These are phyloP conservation scores for Drosophila yakuba DNA, from an alignment of 1,140 invertebrate species.

Conservation along the genomic window DNA sequence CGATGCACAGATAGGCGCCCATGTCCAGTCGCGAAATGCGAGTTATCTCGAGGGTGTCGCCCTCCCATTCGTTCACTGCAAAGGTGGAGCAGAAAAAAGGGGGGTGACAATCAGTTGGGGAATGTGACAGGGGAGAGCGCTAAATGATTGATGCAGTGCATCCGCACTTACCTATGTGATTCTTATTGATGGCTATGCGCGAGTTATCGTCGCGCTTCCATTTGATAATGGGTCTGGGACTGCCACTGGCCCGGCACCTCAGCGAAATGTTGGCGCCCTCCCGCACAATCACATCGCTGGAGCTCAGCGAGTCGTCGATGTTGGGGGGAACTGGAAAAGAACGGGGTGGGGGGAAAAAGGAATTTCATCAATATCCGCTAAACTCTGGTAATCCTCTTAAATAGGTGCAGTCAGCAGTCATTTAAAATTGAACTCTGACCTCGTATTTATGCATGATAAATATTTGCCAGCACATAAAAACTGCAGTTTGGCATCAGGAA, in stretches of 20 bases:
- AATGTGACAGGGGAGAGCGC: constrained; percentile 17
- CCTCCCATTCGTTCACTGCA: constrained; percentile 92
- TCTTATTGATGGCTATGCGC: constrained; percentile 93
- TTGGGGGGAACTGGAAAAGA: constrained; percentile 93
- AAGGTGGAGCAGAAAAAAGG: constrained; percentile 1
- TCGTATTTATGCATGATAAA: constrained; percentile 37
- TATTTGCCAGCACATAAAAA: constrained; percentile 21
- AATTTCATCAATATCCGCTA: constrained; percentile 15
- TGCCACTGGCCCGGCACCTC: constrained; percentile 94
- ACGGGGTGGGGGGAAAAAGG: constrained; percentile 69
- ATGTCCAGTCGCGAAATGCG: constrained; percentile 95
- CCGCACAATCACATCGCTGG: constrained; percentile 96
- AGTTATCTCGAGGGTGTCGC: constrained; percentile 92
- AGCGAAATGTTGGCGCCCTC: constrained; percentile 95
- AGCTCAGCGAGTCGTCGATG: constrained; percentile 95
- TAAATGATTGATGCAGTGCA: constrained; percentile 75
- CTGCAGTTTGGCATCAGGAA: constrained; percentile 41
- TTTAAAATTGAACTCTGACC: constrained; percentile 44
- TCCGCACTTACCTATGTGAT: constrained; percentile 88
- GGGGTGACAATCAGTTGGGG: background rate
- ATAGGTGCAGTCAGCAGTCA: constrained; percentile 41
- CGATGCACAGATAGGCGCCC: constrained; percentile 95
- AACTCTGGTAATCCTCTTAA: constrained; percentile 54
- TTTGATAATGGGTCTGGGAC: constrained; percentile 93
- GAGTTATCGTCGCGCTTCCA: constrained; percentile 96